phyloP scores from a whole-genome alignment of 2,797 vertebrate species.

The Pitangus sulphuratus region DNA sequence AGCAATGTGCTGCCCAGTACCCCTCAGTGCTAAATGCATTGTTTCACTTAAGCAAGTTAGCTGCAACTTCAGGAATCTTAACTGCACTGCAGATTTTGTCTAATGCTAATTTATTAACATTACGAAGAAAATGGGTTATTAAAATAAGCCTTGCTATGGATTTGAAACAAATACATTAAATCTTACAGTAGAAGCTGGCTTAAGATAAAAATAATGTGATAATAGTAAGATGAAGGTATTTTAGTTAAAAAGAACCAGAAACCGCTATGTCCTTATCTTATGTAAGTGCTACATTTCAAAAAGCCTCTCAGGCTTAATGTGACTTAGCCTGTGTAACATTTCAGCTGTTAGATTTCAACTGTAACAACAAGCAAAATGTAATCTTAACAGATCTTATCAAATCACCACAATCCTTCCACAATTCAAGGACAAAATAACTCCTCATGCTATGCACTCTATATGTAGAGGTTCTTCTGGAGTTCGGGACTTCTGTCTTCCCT shows the following conservation, averaged over 20 bases:
- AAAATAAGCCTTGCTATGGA: not conserved
- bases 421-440: slow-evolving; percentile 39
- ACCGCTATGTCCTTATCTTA: slow-evolving; percentile 37
- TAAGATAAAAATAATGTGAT: not conserved
- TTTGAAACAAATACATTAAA: not conserved
- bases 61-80: not conserved
- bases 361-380: slow-evolving; percentile 57
- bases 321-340: slow-evolving; percentile 42
- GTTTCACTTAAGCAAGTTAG: not conserved
- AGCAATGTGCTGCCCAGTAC: not conserved
- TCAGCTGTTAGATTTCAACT: slow-evolving; percentile 57
- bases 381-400: slow-evolving; percentile 58
- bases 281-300: slow-evolving; percentile 51
- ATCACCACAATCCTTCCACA: not conserved
- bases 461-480: not conserved
- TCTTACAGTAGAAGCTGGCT: not conserved
- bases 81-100: not conserved
- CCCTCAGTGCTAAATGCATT: not conserved
- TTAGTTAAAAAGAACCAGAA: slow-evolving; percentile 59
- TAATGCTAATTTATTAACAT: not conserved
- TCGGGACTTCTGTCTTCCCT: not conserved
- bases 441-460: not conserved
- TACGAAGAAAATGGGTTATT: not conserved
- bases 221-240: slow-evolving; percentile 49
- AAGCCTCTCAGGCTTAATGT: slow-evolving; percentile 64